Evolutionary conservation across 2,888 invertebrate genomes (phyloP), one percentile per base, ranked within the genome.

Genomic region (Caenorhabditis plicata): DNA sequence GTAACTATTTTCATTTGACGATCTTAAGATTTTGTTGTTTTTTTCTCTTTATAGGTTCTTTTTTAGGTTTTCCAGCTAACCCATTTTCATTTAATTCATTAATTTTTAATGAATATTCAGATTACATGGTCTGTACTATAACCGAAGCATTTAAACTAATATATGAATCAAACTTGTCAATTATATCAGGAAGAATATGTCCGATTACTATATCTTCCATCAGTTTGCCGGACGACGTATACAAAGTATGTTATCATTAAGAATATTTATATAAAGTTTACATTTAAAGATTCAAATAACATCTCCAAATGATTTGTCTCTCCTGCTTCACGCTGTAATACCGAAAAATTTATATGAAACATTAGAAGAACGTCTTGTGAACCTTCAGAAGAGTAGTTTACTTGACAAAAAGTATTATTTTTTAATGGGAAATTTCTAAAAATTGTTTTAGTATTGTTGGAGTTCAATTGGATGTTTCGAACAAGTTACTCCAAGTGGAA

Each of bases 161-260:
- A 19, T 58, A 52, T 33, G 58, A 53, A n/a, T 53, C 52, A n/a
- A 29, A 49, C 4, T 41, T 39, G 5, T 50, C 58, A 2, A 35
- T 58, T 5, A 45, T 49, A 29, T 41, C 45, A 13, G 53, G 52
- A 23, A 44, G 58, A 15, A 36, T 58, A 1, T 53, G 52, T 20
- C 35, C 58, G 2, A 31, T 58, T n/a, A 27, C 36, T 1, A 49
- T 58, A 2, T 19, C 27, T 25, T 29, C 44, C 1, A 11, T 31
- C 15, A 2, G n/a, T 15, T 17, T 23, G 4, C 33, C 46, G 0
- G 20, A 20, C 5, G 29, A 26, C 1, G 4, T 2, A 32, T 3
- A 42, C 1, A 51, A 47, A 36, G 44, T 51, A 15, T 33, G 15
- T 33, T 7, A n/a, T 7, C 33, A 9, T 5, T 7, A 33, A 9